Base-by-base conservation (phyloP, 2,797 vertebrate genomes). In the Chelonia mydas region DNA sequence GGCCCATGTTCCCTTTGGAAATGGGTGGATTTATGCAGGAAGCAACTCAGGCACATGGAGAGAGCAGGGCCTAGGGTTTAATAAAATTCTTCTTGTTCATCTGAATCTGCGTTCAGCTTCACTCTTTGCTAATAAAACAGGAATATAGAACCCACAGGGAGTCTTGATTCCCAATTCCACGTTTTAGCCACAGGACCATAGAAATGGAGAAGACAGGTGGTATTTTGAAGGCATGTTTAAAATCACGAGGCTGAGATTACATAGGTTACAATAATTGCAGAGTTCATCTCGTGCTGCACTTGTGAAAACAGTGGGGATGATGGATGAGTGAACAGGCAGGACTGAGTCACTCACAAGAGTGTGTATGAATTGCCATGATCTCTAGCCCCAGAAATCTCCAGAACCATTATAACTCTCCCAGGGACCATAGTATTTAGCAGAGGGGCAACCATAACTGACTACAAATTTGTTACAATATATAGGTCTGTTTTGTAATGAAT, bases 261-360 rank as follows among this genome's bases (percentile, higher is more conserved):
- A 28, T 5, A 74, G 10, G 9, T 57, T 51, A 92, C 41, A 33
- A 2, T 0, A 0, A 87, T 59, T 27, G 4, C 1, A 45, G 6
- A 25, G 1, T 91, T 88, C 83, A 1, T n/a, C 6, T 81, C 49
- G 1, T 45, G 7, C 13, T 83, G 61, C 88, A 37, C 1, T 2
- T 11, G 41, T 2, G 6, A 72, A 27, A 49, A 57, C 17, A 3
- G 31, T 85, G 49, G 83, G 92, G 7, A 82, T 12, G 53, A 7
- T 55, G 7, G 27, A 28, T 68, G 17, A 81, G 13, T 53, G 84
- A 16, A 74, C 31, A 28, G 6, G 37, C 19, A 23, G 68, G 68
- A 72, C 19, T 12, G n/a, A 68, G 17, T 37, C n/a, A 37, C 65
- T 68, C 33, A 37, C 9, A 37, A 15, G 41, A 27, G 5, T 76